Percentiles rank a stretch among this genome's conserved stretches.
phyloP scores from a whole-genome alignment of 2,888 invertebrate species.

The Drosophila multiciliata region DNA sequence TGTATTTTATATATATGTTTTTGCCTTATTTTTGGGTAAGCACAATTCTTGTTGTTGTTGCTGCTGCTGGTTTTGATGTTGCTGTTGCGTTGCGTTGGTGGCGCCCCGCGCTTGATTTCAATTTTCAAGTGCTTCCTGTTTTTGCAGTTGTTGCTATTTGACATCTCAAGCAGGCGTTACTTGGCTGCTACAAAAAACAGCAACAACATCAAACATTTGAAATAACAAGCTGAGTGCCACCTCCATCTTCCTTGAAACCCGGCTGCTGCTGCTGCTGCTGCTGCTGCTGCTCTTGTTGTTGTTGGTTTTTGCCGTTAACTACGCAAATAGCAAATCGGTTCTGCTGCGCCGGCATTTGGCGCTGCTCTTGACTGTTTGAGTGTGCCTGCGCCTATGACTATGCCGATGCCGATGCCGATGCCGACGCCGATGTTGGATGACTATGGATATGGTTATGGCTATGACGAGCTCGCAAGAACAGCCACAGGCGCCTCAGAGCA shows the following conservation, averaged over 20 bases:
- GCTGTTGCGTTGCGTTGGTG: slow-evolving; percentile 54
- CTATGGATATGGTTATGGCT: slow-evolving; percentile 12
- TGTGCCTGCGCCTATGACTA: slow-evolving; percentile 1
- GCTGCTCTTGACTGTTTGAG: slow-evolving; percentile 59
- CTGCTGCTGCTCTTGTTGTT: slow-evolving; percentile 3
- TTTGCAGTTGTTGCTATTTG: slow-evolving; percentile 62
- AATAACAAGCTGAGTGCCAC: slow-evolving; percentile 67
- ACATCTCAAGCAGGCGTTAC: slow-evolving; percentile 78
- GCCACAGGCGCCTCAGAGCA: slow-evolving; percentile 40
- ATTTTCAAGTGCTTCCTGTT: slow-evolving; percentile 77
- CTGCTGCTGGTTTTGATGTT: slow-evolving; percentile 34
- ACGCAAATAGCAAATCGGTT: slow-evolving; percentile 71
- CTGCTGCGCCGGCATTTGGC: slow-evolving; percentile 55
- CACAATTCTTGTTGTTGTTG: slow-evolving; percentile 34
- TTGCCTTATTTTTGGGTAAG: slow-evolving; percentile 25
- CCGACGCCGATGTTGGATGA: background rate
- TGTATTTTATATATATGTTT: slow-evolving; percentile 1
- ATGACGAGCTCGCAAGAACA: slow-evolving; percentile 30
- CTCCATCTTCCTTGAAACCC: background rate
- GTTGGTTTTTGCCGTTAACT: slow-evolving; percentile 39
- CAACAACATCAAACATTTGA: slow-evolving; percentile 60
- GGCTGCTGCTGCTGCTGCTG: background rate
- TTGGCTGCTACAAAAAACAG: slow-evolving; percentile 50
- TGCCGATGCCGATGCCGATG: slow-evolving; percentile 3
- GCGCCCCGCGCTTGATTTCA: slow-evolving; percentile 74